A percentile compares a stretch with the other conserved stretches of the same genome.
Conservation (phyloP, 2,797 vertebrate species). For the Propithecus perrieri region DNA sequence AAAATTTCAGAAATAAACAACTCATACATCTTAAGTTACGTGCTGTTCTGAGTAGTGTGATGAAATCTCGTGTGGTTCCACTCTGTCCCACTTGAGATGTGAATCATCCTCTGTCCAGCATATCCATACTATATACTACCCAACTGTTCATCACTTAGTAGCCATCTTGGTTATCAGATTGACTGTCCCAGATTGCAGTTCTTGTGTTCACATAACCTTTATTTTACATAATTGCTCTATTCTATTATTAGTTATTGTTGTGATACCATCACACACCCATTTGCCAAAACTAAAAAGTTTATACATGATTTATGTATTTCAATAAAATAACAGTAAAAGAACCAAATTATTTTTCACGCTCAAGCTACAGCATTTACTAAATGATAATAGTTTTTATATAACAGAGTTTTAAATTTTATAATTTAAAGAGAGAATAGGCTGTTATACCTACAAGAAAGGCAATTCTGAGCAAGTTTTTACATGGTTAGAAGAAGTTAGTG, state of each 20-base stretch:
- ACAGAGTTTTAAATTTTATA: neutral
- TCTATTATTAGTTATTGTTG: neutral
- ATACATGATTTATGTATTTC: neutral
- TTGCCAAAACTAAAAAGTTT: neutral
- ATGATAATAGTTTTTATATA: neutral
- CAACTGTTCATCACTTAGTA: neutral
- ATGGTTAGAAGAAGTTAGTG: neutral
- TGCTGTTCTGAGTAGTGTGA: neutral
- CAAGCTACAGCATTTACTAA: neutral
- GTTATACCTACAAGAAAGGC: neutral
- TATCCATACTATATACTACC: neutral
- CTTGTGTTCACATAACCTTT: neutral
- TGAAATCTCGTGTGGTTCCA: neutral
- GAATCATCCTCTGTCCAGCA: neutral
- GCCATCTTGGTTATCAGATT: neutral
- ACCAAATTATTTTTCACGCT: slow-evolving; percentile 1
- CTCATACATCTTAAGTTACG: neutral
- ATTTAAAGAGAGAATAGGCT: neutral
- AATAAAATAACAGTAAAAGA: neutral
- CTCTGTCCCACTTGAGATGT: neutral
- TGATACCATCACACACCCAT: neutral
- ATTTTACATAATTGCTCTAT: neutral
- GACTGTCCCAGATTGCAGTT: neutral
- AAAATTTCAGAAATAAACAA: neutral
- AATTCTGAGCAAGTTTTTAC: neutral